These are phyloP conservation scores for Coenobita brevimanus DNA, from an alignment of 1,140 invertebrate species.

Conservation along the genomic window DNA sequence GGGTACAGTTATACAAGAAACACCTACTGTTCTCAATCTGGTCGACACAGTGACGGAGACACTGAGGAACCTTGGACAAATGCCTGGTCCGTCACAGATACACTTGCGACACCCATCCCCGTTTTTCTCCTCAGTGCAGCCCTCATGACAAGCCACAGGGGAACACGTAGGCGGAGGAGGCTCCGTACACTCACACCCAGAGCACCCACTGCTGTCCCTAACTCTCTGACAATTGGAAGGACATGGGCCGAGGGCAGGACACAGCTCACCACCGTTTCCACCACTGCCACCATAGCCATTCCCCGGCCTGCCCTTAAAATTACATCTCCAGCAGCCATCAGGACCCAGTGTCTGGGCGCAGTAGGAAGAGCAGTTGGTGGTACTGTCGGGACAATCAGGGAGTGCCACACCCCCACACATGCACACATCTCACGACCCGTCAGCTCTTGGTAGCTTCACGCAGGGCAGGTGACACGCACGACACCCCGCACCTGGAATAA, in stretches of 20 bases:
- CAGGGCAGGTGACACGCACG: constrained; percentile 18
- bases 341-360: neutral
- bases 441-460: constrained; percentile 13
- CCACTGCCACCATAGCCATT: neutral
- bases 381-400: constrained; percentile 6
- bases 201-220: constrained; percentile 29
- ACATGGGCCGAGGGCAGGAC: constrained; percentile 27
- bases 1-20: constrained; percentile 47
- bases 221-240: constrained; percentile 27
- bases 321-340: constrained; percentile 24
- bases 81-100: constrained; percentile 16
- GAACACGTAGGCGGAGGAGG: constrained; percentile 12
- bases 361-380: neutral
- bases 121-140: constrained; percentile 17
- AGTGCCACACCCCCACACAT: constrained; percentile 26
- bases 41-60: constrained; percentile 30
- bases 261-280: neutral
- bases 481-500: constrained; percentile 1
- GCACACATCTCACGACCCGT: constrained; percentile 37
- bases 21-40: constrained; percentile 17
- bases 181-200: constrained; percentile 20
- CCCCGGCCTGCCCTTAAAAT: neutral
- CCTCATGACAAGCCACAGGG: constrained; percentile 24
- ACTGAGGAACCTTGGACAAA: constrained; percentile 17
- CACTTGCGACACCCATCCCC: constrained; percentile 33